Evolutionary conservation across 2,888 invertebrate species (phyloP), one percentile per base, ranked within the genome.

Genomic region (Pseudolycoriella hygida): DNA sequence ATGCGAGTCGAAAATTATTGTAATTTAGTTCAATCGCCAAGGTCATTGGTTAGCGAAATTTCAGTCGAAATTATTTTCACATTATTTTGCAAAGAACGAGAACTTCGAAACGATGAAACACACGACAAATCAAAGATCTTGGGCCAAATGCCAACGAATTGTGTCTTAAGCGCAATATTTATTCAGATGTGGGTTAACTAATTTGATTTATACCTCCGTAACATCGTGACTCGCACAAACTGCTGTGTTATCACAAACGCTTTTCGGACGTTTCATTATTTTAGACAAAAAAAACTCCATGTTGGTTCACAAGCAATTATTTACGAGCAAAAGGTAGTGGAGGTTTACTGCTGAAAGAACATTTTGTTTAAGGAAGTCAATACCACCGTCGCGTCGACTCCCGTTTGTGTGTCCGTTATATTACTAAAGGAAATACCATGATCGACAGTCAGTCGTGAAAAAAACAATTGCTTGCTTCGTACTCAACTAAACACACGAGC

Each of bases 271-370:
- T 51, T 59, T 60, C 43, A 64, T 60, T 15, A 64, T 51, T 53
- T 60, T 62, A 12, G 62, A 57, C 52, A 64, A 53, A 51, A 50
- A 37, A 40, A 63, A 64, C 54, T 64, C 59, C 64, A 64, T 64
- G 42, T 45, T 40, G 38, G 25, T 25, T 4, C 25, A 25, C 37
- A 37, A 37, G 11, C n/a, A 15, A 37, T 15, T 12, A 18, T 19
- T 20, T 14, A 3, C 12, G 8, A 12, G 3, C 37, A 37, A 37
- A 37, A 31, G 8, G 11, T 12, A 12, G 37, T 14, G 14, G n/a
- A 37, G 11, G 11, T 31, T 14, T 8, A 8, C 37, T 14, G 11
- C 6, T 12, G 15, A 37, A 4, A 4, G 15, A 37, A 37, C 37
- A 37, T 37, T 37, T 37, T 37, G 37, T 37, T 15, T 37, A 12